Evolutionary conservation across 35 echinoderm and acorn worm genomes (phyloP).

Genomic region (Holothuria glaberrima): DNA sequence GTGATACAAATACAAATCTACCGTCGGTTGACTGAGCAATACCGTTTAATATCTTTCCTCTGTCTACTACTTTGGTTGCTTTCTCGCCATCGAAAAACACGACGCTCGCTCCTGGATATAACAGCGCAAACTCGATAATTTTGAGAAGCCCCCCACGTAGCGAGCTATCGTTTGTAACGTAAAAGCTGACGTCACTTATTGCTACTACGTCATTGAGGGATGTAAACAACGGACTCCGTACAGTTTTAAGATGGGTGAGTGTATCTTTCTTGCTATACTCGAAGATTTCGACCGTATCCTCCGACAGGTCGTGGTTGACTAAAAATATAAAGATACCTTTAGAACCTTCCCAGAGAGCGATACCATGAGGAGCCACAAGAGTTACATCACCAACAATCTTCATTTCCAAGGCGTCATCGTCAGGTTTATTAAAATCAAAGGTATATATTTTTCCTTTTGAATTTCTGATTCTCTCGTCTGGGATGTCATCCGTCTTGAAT

Average conservation of each 20-base stretch:
- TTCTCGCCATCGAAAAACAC: conserved; percentile 68
- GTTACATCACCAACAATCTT: conserved; percentile 41
- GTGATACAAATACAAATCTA: conserved; percentile 4
- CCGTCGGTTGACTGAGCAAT: conserved; percentile 31
- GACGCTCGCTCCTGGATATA: conserved; percentile 47
- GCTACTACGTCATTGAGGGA: conserved; percentile 65
- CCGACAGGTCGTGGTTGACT: background rate
- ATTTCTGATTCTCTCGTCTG: background rate
- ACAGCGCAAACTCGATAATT: conserved; percentile 35
- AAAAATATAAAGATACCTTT: conserved; percentile 43
- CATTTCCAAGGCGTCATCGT: conserved; percentile 55
- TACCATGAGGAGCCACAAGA: conserved; percentile 37
- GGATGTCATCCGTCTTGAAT: background rate
- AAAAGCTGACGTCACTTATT: conserved; percentile 60
- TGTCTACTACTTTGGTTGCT: conserved; percentile 36
- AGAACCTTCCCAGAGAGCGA: conserved; percentile 46
- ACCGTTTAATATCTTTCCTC: conserved; percentile 27
- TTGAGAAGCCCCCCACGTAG: background rate
- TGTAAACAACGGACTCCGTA: conserved; percentile 1
- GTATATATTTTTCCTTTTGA: conserved; percentile 30
- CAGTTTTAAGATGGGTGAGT: conserved; percentile 1
- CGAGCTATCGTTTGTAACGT: conserved; percentile 62
- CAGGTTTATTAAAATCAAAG: conserved; percentile 69
- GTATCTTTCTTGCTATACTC: background rate
- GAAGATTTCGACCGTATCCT: conserved; percentile 32